phyloP scores from a whole-genome alignment of 2,888 invertebrate genomes.

The Steinernema scapterisci region DNA sequence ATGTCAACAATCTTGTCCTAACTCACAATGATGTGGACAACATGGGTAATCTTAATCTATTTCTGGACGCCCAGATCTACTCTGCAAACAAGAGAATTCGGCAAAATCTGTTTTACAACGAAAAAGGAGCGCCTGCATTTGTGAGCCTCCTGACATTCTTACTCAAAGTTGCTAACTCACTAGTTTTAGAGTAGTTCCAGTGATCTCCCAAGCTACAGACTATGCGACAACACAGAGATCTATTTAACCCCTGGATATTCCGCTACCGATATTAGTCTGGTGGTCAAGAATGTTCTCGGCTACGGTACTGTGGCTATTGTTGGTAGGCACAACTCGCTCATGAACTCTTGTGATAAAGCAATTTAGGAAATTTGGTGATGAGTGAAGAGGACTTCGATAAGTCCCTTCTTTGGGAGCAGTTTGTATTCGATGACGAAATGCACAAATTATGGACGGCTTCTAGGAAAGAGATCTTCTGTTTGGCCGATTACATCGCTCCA shows the following conservation, averaged over 20 bases:
- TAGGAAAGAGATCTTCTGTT: background rate
- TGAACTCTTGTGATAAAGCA: background rate
- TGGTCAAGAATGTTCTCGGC: constrained; percentile 41
- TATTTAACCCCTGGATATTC: constrained; percentile 42
- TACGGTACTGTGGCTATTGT: constrained; percentile 43
- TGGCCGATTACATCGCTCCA: background rate
- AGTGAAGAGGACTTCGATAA: background rate
- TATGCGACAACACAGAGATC: constrained; percentile 43
- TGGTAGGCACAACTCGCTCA: constrained; percentile 26
- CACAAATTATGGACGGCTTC: background rate
- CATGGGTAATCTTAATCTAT: constrained; percentile 41
- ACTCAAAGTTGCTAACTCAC: background rate
- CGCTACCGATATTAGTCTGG: constrained; percentile 37
- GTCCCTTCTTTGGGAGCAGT: background rate
- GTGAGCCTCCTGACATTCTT: constrained; percentile 33
- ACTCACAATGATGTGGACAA: constrained; percentile 40
- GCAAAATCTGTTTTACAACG: constrained; percentile 36
- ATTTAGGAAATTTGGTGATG: background rate
- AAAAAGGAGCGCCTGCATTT: constrained; percentile 37
- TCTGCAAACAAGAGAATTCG: constrained; percentile 37
- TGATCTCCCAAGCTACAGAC: constrained; percentile 37
- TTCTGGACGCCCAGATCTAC: constrained; percentile 40
- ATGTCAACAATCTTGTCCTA: constrained; percentile 39
- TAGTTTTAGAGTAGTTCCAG: constrained; percentile 22
- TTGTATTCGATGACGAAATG: background rate